These are phyloP conservation scores for Drepana arcuata DNA, from an alignment of 1,140 invertebrate species.

Conservation along the genomic window DNA sequence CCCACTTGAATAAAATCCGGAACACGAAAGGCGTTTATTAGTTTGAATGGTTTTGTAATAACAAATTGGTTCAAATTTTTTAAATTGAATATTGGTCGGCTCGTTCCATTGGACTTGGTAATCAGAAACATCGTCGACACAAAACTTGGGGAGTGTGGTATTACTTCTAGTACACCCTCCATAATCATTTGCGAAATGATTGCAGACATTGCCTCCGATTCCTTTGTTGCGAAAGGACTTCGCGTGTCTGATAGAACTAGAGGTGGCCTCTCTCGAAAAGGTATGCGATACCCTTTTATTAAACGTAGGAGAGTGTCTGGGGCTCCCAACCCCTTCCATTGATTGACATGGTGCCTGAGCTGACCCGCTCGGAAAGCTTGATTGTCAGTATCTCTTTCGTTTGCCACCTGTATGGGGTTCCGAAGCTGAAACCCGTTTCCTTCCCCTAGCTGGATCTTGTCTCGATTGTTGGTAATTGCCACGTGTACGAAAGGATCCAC, in stretches of 20 bases:
- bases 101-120: constrained; percentile 13
- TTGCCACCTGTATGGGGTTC: no score
- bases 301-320: constrained; percentile 13
- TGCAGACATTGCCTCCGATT: constrained; percentile 8
- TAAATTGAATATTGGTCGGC: constrained; percentile 32
- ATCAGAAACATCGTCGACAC: constrained; percentile 35
- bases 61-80: constrained; percentile 22
- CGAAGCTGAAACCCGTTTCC: no score
- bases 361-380: constrained; percentile 11
- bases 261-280: constrained; percentile 14
- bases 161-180: constrained; percentile 10
- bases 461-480: no score
- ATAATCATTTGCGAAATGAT: constrained; percentile 9
- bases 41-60: constrained; percentile 2
- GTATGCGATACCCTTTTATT: constrained; percentile 25
- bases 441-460: no score
- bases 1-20: constrained; percentile 11
- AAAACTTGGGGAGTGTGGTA: constrained; percentile 20
- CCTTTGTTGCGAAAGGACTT: not conserved
- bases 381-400: constrained; percentile 18
- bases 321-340: constrained; percentile 13
- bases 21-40: constrained; percentile 17
- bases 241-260: constrained; percentile 7
- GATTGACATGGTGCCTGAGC: constrained; percentile 3
- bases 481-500: no score